Evolutionary conservation across 2,888 invertebrate species (phyloP).

Genomic region (Allacma fusca): DNA sequence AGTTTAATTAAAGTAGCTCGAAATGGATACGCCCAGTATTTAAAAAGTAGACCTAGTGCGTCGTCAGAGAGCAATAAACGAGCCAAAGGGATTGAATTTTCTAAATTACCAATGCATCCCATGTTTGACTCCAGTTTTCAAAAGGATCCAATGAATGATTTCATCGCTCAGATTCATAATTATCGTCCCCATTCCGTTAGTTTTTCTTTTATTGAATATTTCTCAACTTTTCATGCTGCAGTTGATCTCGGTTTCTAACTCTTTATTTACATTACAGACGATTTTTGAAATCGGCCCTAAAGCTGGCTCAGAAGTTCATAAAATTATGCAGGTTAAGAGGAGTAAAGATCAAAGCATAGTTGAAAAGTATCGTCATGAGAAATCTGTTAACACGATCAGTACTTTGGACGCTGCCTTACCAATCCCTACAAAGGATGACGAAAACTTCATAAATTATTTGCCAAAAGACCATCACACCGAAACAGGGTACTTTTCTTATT

Average conservation of each 20-base stretch:
- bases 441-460: conserved; percentile 86
- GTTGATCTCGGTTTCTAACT: neutral
- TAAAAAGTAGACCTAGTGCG: conserved; percentile 85
- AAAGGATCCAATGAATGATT: conserved; percentile 66
- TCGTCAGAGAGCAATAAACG: conserved; percentile 88
- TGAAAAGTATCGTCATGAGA: conserved; percentile 66
- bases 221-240: too few relatives aligned
- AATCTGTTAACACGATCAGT: conserved; percentile 68
- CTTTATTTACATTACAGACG: conserved; percentile 74
- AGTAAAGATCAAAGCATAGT: conserved; percentile 74
- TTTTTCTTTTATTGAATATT: too few relatives aligned
- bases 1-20: conserved; percentile 76
- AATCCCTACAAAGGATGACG: conserved; percentile 69
- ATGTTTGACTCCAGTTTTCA: conserved; percentile 66
- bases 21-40: conserved; percentile 92
- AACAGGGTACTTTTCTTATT: conserved; percentile 71
- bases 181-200: conserved; percentile 79
- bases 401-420: conserved; percentile 64
- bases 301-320: conserved; percentile 77
- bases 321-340: conserved; percentile 89
- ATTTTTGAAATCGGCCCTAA: conserved; percentile 91
- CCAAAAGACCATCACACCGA: conserved; percentile 87
- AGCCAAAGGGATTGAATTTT: conserved; percentile 75
- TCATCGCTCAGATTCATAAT: conserved; percentile 74
- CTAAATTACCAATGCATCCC: conserved; percentile 73